These are phyloP conservation scores for Scytalopus superciliaris DNA, from an alignment of 2,113 vertebrate species.

Conservation along the genomic window DNA sequence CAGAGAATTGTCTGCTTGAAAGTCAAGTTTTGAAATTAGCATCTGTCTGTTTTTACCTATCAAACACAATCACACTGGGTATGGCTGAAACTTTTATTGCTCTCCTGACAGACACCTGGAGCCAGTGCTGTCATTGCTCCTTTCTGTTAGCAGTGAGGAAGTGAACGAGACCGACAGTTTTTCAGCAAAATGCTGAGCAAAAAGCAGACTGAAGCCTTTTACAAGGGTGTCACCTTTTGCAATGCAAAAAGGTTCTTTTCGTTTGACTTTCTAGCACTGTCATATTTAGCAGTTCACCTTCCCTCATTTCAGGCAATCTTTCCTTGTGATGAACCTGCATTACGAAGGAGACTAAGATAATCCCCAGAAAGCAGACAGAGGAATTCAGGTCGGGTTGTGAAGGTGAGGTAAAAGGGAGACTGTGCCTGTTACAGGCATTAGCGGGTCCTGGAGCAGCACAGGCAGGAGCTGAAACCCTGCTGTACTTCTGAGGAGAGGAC, in stretches of 20 bases:
- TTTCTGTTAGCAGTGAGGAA: conserved; percentile 29
- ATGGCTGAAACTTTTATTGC: conserved; percentile 29
- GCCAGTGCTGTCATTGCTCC: conserved; percentile 45
- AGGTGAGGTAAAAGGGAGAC: neutral
- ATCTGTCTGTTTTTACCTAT: conserved; percentile 30
- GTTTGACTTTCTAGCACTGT: conserved; percentile 1
- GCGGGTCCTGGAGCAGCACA: neutral
- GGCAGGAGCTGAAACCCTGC: neutral
- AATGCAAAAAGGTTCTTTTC: conserved; percentile 33
- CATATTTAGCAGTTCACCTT: neutral
- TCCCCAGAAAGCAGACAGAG: neutral
- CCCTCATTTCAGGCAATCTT: neutral
- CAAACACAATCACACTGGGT: neutral
- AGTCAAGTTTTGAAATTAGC: conserved; percentile 37
- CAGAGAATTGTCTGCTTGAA: neutral
- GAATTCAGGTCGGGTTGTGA: neutral
- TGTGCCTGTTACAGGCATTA: neutral
- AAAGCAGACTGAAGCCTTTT: conserved; percentile 56
- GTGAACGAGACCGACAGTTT: neutral
- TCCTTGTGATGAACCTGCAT: neutral
- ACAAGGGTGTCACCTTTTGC: conserved; percentile 25
- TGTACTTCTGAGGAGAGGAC: neutral
- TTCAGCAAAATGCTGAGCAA: conserved; percentile 30
- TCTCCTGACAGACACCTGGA: conserved; percentile 61
- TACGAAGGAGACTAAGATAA: neutral